Evolutionary conservation across 2,888 invertebrate species (phyloP), one percentile per base, ranked within the genome.

Genomic region (Philopedon plagiatum): DNA sequence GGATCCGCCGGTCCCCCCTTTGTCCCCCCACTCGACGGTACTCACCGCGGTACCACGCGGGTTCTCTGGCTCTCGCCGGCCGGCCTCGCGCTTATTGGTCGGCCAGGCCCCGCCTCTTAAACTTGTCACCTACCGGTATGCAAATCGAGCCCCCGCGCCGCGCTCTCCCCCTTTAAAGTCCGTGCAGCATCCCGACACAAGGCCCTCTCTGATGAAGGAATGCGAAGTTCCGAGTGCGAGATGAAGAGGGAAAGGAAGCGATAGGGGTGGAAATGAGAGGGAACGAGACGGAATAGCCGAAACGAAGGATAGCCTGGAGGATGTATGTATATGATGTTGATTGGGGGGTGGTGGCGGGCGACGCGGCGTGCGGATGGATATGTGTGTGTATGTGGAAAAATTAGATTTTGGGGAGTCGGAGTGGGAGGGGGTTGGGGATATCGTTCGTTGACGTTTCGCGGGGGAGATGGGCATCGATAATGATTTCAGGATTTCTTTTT

Each of bases 71-170:
- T 57, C 57, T 65, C 54, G 61, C 65, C 46, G 26, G 69, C 62
- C 46, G 44, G 58, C 41, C 18, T 26, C 37, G 57, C 51, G 58
- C n/a, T 54, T 32, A 74, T 74, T 74, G 74, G 74, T 60, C 61
- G 39, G 51, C 15, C 32, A 34, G 67, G 60, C 74, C 49, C 61
- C 74, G 74, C 74, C 74, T 44, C 23, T 83, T 83, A 84, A 83
- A 85, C 84, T 85, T 86, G 85, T 86, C 86, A 86, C 85, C 86
- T 86, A 85, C 86, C 85, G 85, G 86, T 86, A 86, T 86, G 86
- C 86, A 86, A 86, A 86, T 86, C 64, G 84, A 81, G 82, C 83
- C 83, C 65, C 58, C 71, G 13, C 65, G 46, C 61, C 46, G 44
- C 18, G 57, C 19, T 9, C 34, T 32, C 21, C 19, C 41, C 26